phyloP scores from a whole-genome alignment of 2,888 invertebrate genomes.

The Epistrophe eligans region DNA sequence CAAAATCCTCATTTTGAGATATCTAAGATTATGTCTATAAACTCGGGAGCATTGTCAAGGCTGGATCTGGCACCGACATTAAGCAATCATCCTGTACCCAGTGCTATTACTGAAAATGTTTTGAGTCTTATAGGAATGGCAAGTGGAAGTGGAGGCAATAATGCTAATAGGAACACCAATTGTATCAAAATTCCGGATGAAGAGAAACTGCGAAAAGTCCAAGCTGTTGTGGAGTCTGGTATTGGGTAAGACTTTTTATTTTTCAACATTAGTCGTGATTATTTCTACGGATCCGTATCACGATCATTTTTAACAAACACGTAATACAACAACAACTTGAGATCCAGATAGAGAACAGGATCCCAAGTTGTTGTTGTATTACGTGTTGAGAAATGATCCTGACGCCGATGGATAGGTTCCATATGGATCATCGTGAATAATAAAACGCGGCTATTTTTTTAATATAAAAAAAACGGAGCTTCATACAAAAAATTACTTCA shows the following conservation, averaged over 20 bases:
- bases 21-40: slow-evolving; percentile 64
- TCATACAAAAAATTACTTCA: too few species aligned
- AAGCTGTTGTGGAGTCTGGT: slow-evolving; percentile 82
- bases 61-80: slow-evolving; percentile 52
- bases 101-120: slow-evolving; percentile 81
- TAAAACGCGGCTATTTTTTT: too few species aligned
- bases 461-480: too few species aligned
- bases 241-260: slow-evolving; percentile 79
- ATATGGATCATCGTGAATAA: too few species aligned
- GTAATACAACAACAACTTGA: too few species aligned
- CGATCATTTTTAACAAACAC: too few species aligned
- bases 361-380: too few species aligned
- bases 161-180: slow-evolving; percentile 62
- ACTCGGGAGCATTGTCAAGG: slow-evolving; percentile 54
- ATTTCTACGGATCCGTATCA: too few species aligned
- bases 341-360: too few species aligned
- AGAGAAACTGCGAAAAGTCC: slow-evolving; percentile 81
- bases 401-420: too few species aligned
- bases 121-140: slow-evolving; percentile 79
- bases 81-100: slow-evolving; percentile 79
- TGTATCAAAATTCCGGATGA: slow-evolving; percentile 79
- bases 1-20: slow-evolving; percentile 62
- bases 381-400: too few species aligned
- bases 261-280: background rate
- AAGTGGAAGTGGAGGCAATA: slow-evolving; percentile 62